Conservation (phyloP, 2,797 vertebrate species). For the Propithecus deckenii region DNA sequence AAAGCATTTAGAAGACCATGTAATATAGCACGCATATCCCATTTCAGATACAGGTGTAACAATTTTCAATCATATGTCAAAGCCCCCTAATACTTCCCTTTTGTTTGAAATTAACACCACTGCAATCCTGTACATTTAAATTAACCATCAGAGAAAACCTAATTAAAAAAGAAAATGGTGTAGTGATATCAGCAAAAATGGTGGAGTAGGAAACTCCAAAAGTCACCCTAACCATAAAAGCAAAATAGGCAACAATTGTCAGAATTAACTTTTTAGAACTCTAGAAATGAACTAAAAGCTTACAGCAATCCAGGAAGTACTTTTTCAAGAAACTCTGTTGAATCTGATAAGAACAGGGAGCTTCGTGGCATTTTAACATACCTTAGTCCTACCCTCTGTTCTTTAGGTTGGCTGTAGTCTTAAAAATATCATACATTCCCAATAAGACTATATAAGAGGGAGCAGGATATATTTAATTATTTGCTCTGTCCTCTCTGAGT, state of each 20-base stretch:
- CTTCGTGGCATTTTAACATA: background rate
- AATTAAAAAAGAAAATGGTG: background rate
- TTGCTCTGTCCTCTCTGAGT: background rate
- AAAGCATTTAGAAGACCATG: background rate
- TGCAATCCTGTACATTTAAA: background rate
- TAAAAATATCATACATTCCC: background rate
- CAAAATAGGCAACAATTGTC: background rate
- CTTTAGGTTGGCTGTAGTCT: background rate
- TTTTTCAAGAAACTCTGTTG: background rate
- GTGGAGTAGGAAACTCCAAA: background rate
- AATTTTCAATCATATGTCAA: background rate
- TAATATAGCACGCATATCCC: background rate
- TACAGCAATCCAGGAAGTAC: background rate
- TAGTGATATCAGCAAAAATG: slow-evolving; percentile 1
- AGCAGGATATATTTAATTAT: background rate
- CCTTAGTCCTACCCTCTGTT: background rate
- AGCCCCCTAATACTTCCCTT: background rate
- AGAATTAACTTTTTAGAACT: background rate
- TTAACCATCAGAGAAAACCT: background rate
- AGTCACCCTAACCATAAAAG: background rate
- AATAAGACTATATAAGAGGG: background rate
- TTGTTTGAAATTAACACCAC: background rate
- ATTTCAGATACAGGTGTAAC: background rate
- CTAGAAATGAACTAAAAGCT: background rate
- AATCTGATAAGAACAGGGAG: background rate